Base-by-base conservation (phyloP, 1,140 invertebrate species). In the Bombus waltoni region DNA sequence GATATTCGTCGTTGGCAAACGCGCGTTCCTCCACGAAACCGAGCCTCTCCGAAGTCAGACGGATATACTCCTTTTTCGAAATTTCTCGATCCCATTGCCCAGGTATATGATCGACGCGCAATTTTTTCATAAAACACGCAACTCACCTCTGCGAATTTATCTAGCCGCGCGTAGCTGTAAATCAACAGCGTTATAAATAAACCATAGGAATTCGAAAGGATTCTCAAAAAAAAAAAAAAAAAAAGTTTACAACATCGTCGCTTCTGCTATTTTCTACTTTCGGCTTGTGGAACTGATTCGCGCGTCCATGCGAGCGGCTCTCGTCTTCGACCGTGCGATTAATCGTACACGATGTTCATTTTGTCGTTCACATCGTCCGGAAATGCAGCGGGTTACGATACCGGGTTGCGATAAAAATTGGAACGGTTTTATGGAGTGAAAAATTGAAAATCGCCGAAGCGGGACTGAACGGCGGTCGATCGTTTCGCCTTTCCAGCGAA, bases 401-500 rank as follows among this genome's bases (percentile, higher is more conserved):
- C 9, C 42, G 2, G 2, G 5, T 13, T 13, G 1, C 40, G 47
- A 76, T 76, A 4, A 59, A 59, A 59, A 38, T 13, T 59, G 35
- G 25, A n/a, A 18, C 35, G 28, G 38, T 66, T 62, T 81, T 72
- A 62, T 6, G 18, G 35, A 11, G 10, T 42, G 80, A 82, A 82
- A 74, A 74, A 82, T 82, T 28, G 40, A 47, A 35, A 44, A 62
- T 44, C 18, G 38, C 15, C 35, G 2, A 35, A 9, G 13, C 22
- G 32, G 18, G 28, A 38, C 15, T 0, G 38, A 73, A 62, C 28
- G 70, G 47, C 28, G 70, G 47, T 11, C 38, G 71, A 53, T 66
- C 40, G 57, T 66, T 74, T 47, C 78, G 40, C 44, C 65, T 74
- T 65, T 65, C 40, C 71, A 82, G 40, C n/a, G 53, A 74, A 65